Evolutionary conservation across 2,888 invertebrate genomes (phyloP).

Genomic region (Atrina japonica): DNA sequence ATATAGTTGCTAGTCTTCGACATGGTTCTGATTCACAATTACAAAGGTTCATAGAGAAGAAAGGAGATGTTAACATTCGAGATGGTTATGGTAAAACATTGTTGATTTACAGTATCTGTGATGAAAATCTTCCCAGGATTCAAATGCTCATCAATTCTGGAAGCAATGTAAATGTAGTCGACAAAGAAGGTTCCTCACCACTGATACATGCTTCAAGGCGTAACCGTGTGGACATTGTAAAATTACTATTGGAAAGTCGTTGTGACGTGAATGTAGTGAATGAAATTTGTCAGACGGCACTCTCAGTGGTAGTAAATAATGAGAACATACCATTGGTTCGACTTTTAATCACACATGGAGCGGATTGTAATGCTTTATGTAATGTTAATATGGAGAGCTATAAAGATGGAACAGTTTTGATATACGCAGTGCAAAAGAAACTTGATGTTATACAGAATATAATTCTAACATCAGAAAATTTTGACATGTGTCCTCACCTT

Average conservation of each 20-base stretch:
- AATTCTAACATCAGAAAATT: background rate
- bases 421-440: too few relatives aligned
- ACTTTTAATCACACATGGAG: conserved; percentile 12
- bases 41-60: conserved; percentile 9
- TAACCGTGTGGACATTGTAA: background rate
- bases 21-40: conserved; percentile 7
- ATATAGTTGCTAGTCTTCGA: conserved; percentile 18
- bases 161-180: conserved; percentile 3
- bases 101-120: conserved; percentile 4
- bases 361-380: conserved; percentile 4
- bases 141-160: conserved; percentile 3
- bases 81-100: conserved; percentile 15
- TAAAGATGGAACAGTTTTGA: too few relatives aligned
- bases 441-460: too few relatives aligned
- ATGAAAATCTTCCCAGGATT: background rate
- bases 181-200: conserved; percentile 7
- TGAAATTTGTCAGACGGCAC: background rate
- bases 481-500: background rate
- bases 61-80: conserved; percentile 18
- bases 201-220: conserved; percentile 7
- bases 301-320: background rate
- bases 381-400: background rate
- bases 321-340: conserved; percentile 1
- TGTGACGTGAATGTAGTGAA: background rate
- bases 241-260: conserved; percentile 2